Evolutionary conservation across 2,888 invertebrate genomes (phyloP).

Genomic region (Apodemia zela): DNA sequence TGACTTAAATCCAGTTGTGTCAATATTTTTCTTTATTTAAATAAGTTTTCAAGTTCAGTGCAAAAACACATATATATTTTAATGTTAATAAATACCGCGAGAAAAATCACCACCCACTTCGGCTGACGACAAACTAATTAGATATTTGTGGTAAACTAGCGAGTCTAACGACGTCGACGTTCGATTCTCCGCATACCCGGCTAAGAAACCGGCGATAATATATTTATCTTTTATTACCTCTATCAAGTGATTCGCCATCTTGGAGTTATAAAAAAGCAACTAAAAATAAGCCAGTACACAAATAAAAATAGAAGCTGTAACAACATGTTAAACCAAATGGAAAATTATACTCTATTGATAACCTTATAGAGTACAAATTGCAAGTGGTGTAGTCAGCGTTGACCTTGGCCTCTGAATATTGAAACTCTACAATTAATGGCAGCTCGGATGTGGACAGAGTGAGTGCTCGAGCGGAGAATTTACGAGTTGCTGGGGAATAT

Average conservation of each 20-base stretch:
- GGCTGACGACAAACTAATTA: no score
- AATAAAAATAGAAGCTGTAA: constrained; percentile 10
- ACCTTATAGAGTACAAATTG: neutral
- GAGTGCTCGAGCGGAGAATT: neutral
- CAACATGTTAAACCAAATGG: neutral
- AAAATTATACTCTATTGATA: neutral
- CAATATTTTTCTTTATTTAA: no score
- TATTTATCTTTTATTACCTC: neutral
- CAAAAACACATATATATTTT: no score
- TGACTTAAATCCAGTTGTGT: no score
- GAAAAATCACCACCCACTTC: no score
- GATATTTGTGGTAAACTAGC: no score
- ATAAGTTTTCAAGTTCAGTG: no score
- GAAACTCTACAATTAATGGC: constrained; percentile 17
- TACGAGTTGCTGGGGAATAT: neutral
- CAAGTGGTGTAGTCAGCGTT: neutral
- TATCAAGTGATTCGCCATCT: neutral
- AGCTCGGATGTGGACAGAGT: neutral
- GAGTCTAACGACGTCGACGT: no score
- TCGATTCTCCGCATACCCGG: neutral
- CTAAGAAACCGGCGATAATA: neutral
- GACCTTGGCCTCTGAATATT: constrained; percentile 18
- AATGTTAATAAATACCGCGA: no score
- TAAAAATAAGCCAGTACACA: constrained; percentile 12
- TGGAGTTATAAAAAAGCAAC: constrained; percentile 9